Evolutionary conservation across 1,140 invertebrate species (phyloP).

Genomic region (Forficula auricularia): DNA sequence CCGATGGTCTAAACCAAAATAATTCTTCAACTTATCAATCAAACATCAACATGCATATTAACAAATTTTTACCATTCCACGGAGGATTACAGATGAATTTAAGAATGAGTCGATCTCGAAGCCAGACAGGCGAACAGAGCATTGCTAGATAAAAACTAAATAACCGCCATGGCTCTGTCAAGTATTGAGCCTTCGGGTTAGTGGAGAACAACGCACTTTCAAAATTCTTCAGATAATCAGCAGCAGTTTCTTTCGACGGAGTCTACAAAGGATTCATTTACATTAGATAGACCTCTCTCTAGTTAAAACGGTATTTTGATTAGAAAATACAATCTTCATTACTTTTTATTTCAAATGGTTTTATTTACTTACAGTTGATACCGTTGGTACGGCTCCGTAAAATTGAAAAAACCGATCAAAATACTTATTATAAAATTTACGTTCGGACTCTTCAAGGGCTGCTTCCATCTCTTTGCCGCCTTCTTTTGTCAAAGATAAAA

Average conservation of each 20-base stretch:
- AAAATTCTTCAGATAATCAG: slow-evolving; percentile 30
- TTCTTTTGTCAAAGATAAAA: slow-evolving; percentile 30
- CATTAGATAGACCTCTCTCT: too few relatives aligned
- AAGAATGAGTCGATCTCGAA: slow-evolving; percentile 34
- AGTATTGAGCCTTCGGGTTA: slow-evolving; percentile 31
- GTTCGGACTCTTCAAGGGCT: slow-evolving; percentile 30
- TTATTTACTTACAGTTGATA: slow-evolving; percentile 11
- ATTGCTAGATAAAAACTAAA: slow-evolving; percentile 34
- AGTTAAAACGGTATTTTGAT: too few relatives aligned
- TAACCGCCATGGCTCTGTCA: slow-evolving; percentile 30
- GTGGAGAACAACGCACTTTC: slow-evolving; percentile 30
- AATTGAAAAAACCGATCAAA: slow-evolving; percentile 35
- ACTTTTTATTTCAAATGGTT: too few relatives aligned
- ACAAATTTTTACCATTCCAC: slow-evolving; percentile 20
- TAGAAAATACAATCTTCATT: too few relatives aligned
- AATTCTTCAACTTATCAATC: too few relatives aligned
- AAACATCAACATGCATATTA: too few relatives aligned
- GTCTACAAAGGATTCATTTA: too few relatives aligned
- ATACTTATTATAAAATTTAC: slow-evolving; percentile 33
- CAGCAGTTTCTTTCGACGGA: slow-evolving; percentile 25
- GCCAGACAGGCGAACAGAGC: slow-evolving; percentile 23
- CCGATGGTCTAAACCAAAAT: too few relatives aligned
- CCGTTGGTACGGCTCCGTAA: slow-evolving; percentile 24
- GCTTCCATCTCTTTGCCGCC: slow-evolving; percentile 33
- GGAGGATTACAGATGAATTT: slow-evolving; percentile 34